Base-by-base conservation (phyloP, 2,797 vertebrate genomes). In the Paedocypris micromegethes region DNA sequence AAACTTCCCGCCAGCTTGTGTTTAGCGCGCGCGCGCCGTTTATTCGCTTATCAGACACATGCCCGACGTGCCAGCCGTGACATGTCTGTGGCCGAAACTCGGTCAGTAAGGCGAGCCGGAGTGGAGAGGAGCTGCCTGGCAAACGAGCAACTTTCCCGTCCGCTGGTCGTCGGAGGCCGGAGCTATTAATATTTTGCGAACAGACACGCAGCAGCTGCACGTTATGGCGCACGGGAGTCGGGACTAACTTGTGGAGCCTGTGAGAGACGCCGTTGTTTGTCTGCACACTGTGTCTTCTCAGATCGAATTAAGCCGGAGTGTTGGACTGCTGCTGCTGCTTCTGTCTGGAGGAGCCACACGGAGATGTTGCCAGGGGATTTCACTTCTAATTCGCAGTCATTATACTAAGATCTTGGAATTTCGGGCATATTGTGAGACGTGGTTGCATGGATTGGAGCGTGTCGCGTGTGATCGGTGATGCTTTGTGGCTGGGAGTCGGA, bases 161-260 rank as follows among this genome's bases (percentile, higher is more conserved):
- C 57, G 48, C 58, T 62, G 49, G 58, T 54, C 57, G 60, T 64
- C 58, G 68, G 68, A 70, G 61, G 68, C 68, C 47, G 61, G 50
- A 51, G 57, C 68, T 70, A 70, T 70, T 70, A 64, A 70, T 70
- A 70, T 70, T 64, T 70, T 64, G 54, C 46, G 64, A 64, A 64
- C 60, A 70, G 68, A 70, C 61, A 43, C 37, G 54, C 68, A 53
- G 52, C 68, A 70, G 68, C 68, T 70, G 68, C 68, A 6, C 58
- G 54, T 70, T 61, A 64, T 46, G 51, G 62, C 43, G 44, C 50
- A 63, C 9, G 40, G 37, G 53, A 63, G 45, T 57, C 60, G 46
- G 9, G 53, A 54, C 60, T 47, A 70, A 64, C 48, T 58, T 64
- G 45, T 46, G 47, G 46, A 43, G 40, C 43, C 43, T 58, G 44